Percentiles rank a stretch among this genome's conserved stretches.
phyloP scores from a whole-genome alignment of 1,140 invertebrate genomes.

The Calliopsis andreniformis region DNA sequence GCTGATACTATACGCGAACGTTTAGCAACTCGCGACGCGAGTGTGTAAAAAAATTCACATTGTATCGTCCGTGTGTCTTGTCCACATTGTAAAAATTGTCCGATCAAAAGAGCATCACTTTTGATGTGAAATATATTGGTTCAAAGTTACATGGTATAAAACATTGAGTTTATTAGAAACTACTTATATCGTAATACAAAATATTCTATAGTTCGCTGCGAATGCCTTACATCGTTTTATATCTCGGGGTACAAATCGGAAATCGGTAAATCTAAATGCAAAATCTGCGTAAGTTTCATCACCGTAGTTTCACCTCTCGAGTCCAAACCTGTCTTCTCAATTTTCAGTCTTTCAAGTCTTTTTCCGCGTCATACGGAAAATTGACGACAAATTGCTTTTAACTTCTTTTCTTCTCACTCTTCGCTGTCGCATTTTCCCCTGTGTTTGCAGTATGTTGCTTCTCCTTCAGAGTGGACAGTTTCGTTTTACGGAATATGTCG shows the following conservation, averaged over 20 bases:
- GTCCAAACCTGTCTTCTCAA: not conserved
- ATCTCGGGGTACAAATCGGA: too few species aligned
- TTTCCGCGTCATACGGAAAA: slow-evolving; percentile 38
- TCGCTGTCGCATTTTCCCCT: not conserved
- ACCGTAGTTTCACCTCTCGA: not conserved
- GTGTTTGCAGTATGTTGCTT: slow-evolving; percentile 15
- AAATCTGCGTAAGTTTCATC: not conserved
- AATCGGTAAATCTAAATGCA: not conserved
- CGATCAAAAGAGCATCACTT: too few species aligned
- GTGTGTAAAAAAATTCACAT: not conserved
- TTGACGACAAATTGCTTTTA: not conserved
- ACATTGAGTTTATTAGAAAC: slow-evolving; percentile 28
- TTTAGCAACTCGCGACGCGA: not conserved
- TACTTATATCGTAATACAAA: slow-evolving; percentile 41
- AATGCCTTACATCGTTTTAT: not conserved
- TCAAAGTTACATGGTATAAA: slow-evolving; percentile 19
- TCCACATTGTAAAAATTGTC: not conserved
- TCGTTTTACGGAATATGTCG: slow-evolving; percentile 67
- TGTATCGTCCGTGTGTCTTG: not conserved
- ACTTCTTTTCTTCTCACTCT: slow-evolving; percentile 23
- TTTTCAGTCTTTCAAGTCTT: not conserved
- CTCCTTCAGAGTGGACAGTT: slow-evolving; percentile 41
- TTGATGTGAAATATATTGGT: slow-evolving; percentile 11
- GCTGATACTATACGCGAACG: slow-evolving; percentile 56
- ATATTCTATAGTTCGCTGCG: slow-evolving; percentile 22